Evolutionary conservation across 1,140 invertebrate genomes (phyloP), one percentile per base, ranked within the genome.

Genomic region (Conus betulinus): DNA sequence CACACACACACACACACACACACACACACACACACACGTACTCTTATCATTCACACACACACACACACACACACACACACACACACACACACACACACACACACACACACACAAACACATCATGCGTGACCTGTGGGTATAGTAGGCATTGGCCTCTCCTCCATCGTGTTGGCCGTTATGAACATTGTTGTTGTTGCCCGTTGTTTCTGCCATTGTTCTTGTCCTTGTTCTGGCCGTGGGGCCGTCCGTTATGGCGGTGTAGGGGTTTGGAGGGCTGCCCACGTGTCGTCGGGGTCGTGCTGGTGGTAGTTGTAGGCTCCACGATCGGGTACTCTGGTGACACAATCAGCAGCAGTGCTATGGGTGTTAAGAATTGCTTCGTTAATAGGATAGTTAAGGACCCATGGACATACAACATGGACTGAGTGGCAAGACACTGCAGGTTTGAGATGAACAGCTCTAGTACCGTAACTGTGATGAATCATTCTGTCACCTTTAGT

Each of bases 51-150:
- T 7, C 67, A 20, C 67, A 71, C 67, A 71, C 67, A 71, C 67
- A 71, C 67, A 71, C 67, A 71, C 67, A 71, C 67, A 71, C 67
- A 23, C 67, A 71, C 67, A 71, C 67, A 71, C 67, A 71, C 67
- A 71, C 67, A 23, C 15, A 71, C 23, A 71, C 67, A 20, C 23
- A 71, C 15, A 23, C 15, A 20, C 67, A 20, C 67, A 20, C 67
- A 20, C 67, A 71, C 67, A 71, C 67, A 71, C 67, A 71, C 67
- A 71, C 67, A 71, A 0, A 71, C 13, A 71, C 67, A 23, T 39
- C 39, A 39, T 39, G 39, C 39, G 11, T 71, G 11, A 71, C 67
- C 67, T 71, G 6, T 71, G 67, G 23, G 67, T 71, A 6, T 23
- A 71, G 67, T 71, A 71, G 23, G 67, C 11, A n/a, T 71, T 6